A percentile compares a stretch with the other conserved stretches of the same genome.
Evolutionary conservation across 2,797 vertebrate genomes (phyloP).

Genomic region (Chelon labrosus): DNA sequence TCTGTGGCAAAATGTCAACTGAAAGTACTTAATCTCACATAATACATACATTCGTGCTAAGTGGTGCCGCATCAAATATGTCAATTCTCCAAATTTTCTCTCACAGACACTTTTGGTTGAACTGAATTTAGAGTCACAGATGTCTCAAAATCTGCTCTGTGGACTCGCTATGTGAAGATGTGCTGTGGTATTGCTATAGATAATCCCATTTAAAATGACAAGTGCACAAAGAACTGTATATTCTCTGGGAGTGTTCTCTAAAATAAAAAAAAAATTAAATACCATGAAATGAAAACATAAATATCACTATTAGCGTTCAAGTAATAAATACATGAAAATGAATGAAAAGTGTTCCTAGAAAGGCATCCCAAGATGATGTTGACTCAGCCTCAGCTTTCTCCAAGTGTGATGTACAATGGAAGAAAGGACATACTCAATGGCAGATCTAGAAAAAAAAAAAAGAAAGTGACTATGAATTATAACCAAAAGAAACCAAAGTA

Average conservation of each 20-base stretch:
- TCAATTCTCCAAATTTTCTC: conserved; percentile 43
- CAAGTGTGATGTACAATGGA: conserved; percentile 80
- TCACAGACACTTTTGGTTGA: conserved; percentile 59
- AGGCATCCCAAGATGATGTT: conserved; percentile 79
- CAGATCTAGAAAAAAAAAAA: conserved; percentile 85
- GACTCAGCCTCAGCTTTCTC: conserved; percentile 78
- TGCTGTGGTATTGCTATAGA: conserved; percentile 6
- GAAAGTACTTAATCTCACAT: conserved; percentile 48
- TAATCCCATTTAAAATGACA: conserved; percentile 34
- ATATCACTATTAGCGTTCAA: conserved; percentile 53
- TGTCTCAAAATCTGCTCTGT: conserved; percentile 43
- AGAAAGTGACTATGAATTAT: conserved; percentile 62
- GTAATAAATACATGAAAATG: conserved; percentile 53
- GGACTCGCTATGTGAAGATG: conserved; percentile 35
- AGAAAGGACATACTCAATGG: conserved; percentile 79
- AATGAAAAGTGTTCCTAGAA: conserved; percentile 73
- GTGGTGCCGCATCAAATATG: conserved; percentile 44
- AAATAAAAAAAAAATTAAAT: conserved; percentile 7
- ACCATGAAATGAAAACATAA: conserved; percentile 24
- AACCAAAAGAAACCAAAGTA: conserved; percentile 54
- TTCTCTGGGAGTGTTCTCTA: conserved; percentile 27
- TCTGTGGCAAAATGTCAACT: conserved; percentile 52
- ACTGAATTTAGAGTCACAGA: conserved; percentile 44
- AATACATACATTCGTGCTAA: conserved; percentile 69
- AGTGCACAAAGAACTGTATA: conserved; percentile 32